Conservation (phyloP, 2,888 invertebrate species). For the Callyntrura guangdongensis region DNA sequence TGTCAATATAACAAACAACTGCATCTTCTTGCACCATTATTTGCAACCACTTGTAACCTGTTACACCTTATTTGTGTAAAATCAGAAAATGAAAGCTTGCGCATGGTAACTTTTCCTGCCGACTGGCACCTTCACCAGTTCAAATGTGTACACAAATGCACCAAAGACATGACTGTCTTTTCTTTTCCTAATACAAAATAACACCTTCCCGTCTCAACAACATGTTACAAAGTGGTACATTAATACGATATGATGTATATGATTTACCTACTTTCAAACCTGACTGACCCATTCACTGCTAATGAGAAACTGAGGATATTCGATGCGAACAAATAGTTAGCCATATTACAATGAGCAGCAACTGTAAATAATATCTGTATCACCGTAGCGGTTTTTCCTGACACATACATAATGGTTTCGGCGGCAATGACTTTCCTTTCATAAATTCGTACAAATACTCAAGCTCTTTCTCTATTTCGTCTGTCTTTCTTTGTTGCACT, state of each 20-base stretch:
- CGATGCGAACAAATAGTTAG: background rate
- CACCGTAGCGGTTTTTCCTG: slow-evolving; percentile 52
- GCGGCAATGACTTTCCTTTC: slow-evolving; percentile 36
- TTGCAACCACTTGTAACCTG: slow-evolving; percentile 53
- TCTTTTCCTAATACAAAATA: background rate
- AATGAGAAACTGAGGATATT: slow-evolving; percentile 38
- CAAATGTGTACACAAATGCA: background rate
- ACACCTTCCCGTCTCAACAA: background rate
- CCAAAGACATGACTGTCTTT: background rate
- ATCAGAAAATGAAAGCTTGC: slow-evolving; percentile 68
- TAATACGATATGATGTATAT: background rate
- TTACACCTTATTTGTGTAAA: slow-evolving; percentile 26
- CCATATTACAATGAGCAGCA: slow-evolving; percentile 24
- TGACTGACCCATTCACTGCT: slow-evolving; percentile 37
- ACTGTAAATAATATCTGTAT: slow-evolving; percentile 55
- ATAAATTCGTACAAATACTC: background rate
- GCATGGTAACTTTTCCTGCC: background rate
- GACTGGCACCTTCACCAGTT: background rate
- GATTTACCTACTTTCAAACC: slow-evolving; percentile 47
- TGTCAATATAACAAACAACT: background rate
- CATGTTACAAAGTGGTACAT: slow-evolving; percentile 29
- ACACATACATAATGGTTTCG: slow-evolving; percentile 30
- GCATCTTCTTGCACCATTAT: slow-evolving; percentile 1
- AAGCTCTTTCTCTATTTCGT: background rate
- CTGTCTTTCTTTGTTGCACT: slow-evolving; percentile 40